These are phyloP conservation scores for Potamilus streckersoni DNA, from an alignment of 1,140 invertebrate species.

Conservation along the genomic window DNA sequence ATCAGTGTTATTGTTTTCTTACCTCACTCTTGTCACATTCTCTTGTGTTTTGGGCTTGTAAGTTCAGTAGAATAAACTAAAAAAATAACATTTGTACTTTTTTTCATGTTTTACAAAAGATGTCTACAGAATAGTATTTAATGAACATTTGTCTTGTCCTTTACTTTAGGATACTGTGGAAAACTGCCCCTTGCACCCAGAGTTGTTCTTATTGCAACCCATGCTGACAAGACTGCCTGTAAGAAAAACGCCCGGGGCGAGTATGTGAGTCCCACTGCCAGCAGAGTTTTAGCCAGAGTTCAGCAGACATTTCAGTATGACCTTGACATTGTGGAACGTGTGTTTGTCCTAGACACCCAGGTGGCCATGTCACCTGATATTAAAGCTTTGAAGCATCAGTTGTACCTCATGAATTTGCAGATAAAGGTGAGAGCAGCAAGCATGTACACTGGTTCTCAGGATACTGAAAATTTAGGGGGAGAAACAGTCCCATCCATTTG, in stretches of 20 bases:
- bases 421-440: no score
- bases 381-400: conserved; percentile 72
- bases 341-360: conserved; percentile 76
- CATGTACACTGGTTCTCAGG: no score
- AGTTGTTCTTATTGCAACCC: conserved; percentile 77
- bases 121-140: not conserved
- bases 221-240: conserved; percentile 74
- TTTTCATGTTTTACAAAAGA: no score
- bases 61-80: no score
- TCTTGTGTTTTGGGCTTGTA: no score
- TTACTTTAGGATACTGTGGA: conserved; percentile 71
- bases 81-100: no score
- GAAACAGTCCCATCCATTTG: no score
- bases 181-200: conserved; percentile 68
- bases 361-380: conserved; percentile 73
- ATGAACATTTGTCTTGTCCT: not conserved
- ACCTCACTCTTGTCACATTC: no score
- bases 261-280: conserved; percentile 73
- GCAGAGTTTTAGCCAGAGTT: conserved; percentile 70
- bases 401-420: conserved; percentile 48
- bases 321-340: conserved; percentile 72
- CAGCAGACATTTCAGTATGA: conserved; percentile 70
- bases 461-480: no score
- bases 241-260: conserved; percentile 72
- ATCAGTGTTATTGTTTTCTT: no score